Percentiles rank a stretch among this genome's conserved stretches.
phyloP scores from a whole-genome alignment of 2,888 invertebrate genomes.

The Pecten maximus region DNA sequence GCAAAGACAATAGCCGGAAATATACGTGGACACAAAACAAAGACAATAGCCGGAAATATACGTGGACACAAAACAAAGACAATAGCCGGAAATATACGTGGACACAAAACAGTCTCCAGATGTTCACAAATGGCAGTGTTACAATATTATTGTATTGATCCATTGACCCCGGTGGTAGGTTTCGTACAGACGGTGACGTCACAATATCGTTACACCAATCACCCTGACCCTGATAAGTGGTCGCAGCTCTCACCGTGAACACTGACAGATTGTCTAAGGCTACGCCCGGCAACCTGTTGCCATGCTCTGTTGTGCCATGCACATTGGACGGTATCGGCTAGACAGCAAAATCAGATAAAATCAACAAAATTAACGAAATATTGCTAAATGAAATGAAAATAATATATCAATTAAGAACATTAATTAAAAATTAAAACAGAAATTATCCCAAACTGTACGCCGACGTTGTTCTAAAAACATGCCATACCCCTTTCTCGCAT shows the following conservation, averaged over 20 bases:
- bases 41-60: too few relatives aligned
- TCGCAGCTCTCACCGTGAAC: slow-evolving; percentile 37
- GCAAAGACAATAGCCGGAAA: too few relatives aligned
- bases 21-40: too few relatives aligned
- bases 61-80: too few relatives aligned
- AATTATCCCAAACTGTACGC: background rate
- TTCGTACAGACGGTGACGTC: too few relatives aligned
- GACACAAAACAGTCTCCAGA: too few relatives aligned
- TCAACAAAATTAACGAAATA: background rate
- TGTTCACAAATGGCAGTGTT: too few relatives aligned
- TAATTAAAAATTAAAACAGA: background rate
- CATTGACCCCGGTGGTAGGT: too few relatives aligned
- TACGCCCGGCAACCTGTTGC: background rate
- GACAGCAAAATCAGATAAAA: background rate
- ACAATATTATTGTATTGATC: too few relatives aligned
- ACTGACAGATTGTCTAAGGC: slow-evolving; percentile 2
- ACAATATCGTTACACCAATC: background rate
- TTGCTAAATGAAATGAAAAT: background rate
- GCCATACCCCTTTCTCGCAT: too few relatives aligned
- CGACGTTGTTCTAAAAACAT: too few relatives aligned
- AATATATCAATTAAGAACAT: background rate
- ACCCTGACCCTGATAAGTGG: background rate
- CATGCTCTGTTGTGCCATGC: background rate
- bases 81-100: too few relatives aligned
- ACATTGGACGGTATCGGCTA: background rate